These are phyloP conservation scores for Pelobates fuscus DNA, from an alignment of 2,113 vertebrate species.

Conservation along the genomic window DNA sequence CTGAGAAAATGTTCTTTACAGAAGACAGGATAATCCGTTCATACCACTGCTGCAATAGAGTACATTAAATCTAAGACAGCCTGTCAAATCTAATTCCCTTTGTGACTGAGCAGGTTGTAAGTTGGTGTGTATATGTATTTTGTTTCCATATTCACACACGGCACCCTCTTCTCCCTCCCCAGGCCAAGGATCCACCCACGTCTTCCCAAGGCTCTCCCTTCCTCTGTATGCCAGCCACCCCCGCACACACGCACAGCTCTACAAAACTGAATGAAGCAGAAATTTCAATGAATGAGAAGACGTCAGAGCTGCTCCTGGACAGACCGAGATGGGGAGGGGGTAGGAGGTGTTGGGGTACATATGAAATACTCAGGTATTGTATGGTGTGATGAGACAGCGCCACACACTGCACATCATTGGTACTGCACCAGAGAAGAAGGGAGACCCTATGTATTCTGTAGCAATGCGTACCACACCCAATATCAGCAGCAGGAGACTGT, in stretches of 20 bases:
- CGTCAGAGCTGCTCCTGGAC: neutral
- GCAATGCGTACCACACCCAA: too few relatives aligned
- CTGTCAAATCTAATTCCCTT: neutral
- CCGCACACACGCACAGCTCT: neutral
- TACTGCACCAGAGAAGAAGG: conserved; percentile 9
- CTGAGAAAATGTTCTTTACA: neutral
- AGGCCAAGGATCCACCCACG: neutral
- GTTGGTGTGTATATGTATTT: neutral
- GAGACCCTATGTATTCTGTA: neutral
- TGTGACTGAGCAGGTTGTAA: neutral
- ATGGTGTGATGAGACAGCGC: conserved; percentile 11
- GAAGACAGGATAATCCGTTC: neutral
- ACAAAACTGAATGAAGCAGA: neutral
- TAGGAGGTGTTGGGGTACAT: neutral
- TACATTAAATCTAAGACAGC: neutral
- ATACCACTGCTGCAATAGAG: neutral
- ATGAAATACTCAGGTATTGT: conserved; percentile 20
- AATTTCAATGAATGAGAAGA: neutral
- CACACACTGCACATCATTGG: conserved; percentile 9
- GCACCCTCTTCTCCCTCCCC: conserved; percentile 32
- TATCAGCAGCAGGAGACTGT: too few relatives aligned
- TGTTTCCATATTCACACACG: conserved; percentile 7
- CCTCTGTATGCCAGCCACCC: conserved; percentile 8
- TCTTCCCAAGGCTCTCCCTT: conserved; percentile 13
- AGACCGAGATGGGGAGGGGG: conserved; percentile 6